Evolutionary conservation across 1,140 invertebrate genomes (phyloP).

Genomic region (Drosophila mojavensis): DNA sequence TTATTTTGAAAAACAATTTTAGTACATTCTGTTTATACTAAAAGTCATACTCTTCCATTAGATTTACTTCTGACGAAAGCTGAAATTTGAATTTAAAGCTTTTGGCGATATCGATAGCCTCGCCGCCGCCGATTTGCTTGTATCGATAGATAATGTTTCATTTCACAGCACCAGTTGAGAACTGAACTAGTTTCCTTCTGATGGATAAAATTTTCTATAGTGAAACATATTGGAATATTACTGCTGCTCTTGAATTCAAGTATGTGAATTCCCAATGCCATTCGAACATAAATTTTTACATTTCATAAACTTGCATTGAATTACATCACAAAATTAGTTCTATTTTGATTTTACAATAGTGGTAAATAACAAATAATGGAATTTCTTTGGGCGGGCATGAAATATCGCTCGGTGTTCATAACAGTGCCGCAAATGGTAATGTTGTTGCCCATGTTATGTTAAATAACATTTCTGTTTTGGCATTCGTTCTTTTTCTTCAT

Average conservation of each 20-base stretch:
- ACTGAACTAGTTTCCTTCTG: neutral
- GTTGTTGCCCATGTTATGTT: conserved; percentile 43
- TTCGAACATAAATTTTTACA: neutral
- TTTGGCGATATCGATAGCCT: neutral
- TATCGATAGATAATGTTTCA: conserved; percentile 5
- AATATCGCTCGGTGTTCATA: conserved; percentile 21
- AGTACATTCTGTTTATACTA: too few species aligned
- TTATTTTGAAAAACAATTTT: too few species aligned
- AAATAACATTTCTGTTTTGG: conserved; percentile 49
- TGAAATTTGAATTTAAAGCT: neutral
- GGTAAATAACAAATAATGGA: neutral
- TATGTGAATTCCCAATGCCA: neutral
- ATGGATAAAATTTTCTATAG: conserved; percentile 5
- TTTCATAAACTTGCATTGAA: neutral
- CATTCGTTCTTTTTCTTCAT: conserved; percentile 57
- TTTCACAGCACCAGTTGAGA: neutral
- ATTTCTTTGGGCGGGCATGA: too few species aligned
- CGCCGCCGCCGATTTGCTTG: neutral
- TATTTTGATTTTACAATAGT: neutral
- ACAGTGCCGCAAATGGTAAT: conserved; percentile 43
- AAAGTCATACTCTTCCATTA: too few species aligned
- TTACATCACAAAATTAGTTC: neutral
- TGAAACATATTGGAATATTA: too few species aligned
- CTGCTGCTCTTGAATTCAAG: too few species aligned
- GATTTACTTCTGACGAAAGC: too few species aligned